These are phyloP conservation scores for Diplodus sargus DNA, from an alignment of 2,797 vertebrate species.

Conservation along the genomic window DNA sequence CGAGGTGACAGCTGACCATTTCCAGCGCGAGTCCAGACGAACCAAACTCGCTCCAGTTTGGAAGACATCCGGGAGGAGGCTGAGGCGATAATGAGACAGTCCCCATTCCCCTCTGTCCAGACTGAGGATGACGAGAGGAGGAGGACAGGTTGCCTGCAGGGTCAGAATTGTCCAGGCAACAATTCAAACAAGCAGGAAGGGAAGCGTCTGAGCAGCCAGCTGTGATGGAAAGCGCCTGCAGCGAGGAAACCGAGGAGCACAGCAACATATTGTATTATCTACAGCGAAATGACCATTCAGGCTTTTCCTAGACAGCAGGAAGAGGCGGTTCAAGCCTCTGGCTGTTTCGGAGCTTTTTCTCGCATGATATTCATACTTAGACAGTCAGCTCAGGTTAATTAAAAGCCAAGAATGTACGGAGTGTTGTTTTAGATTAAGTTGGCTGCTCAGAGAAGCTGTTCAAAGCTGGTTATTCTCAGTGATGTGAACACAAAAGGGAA, in stretches of 20 bases:
- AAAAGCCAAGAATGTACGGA: background rate
- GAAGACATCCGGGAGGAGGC: constrained; percentile 71
- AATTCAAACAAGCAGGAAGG: constrained; percentile 46
- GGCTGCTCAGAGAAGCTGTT: background rate
- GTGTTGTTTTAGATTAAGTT: constrained; percentile 12
- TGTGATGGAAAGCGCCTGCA: constrained; percentile 58
- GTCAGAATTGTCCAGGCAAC: constrained; percentile 54
- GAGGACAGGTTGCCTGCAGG: constrained; percentile 47
- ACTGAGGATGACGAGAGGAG: constrained; percentile 44
- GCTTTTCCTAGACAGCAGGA: constrained; percentile 33
- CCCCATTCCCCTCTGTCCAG: constrained; percentile 66
- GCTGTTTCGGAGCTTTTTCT: constrained; percentile 18
- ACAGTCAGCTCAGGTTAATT: constrained; percentile 30
- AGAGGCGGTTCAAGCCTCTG: constrained; percentile 5
- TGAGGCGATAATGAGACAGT: constrained; percentile 77
- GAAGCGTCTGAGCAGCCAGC: constrained; percentile 48
- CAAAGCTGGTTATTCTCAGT: background rate
- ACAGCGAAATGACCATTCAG: constrained; percentile 21
- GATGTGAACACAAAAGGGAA: background rate
- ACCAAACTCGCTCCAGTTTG: constrained; percentile 63
- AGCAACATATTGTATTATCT: constrained; percentile 48
- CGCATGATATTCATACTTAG: background rate
- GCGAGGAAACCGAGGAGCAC: constrained; percentile 45
- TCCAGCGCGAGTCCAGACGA: constrained; percentile 60
- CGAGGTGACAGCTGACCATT: constrained; percentile 63